phyloP scores from a whole-genome alignment of 2,888 invertebrate genomes.

The Tiliacea citrago region DNA sequence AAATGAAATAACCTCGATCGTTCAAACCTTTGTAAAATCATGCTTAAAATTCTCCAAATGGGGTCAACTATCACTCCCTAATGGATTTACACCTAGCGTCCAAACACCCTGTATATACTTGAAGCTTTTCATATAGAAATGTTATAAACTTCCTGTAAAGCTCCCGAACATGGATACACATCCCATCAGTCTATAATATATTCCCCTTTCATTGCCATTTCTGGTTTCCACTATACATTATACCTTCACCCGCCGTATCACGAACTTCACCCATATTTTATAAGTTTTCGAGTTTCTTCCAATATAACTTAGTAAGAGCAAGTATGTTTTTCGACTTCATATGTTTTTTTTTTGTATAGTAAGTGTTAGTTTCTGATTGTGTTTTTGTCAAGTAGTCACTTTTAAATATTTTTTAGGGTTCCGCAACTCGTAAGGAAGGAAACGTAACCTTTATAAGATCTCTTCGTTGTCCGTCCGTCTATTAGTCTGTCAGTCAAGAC shows the following conservation, averaged over 20 bases:
- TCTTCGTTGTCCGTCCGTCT: too few species aligned
- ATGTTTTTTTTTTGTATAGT: conserved; percentile 41
- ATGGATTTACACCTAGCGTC: too few species aligned
- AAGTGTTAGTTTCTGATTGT: conserved; percentile 9
- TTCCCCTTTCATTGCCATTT: conserved; percentile 55
- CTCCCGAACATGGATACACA: conserved; percentile 17
- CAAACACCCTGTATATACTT: too few species aligned
- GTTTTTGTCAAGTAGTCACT: not conserved
- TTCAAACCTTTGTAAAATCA: too few species aligned
- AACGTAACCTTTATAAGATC: too few species aligned
- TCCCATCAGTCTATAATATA: conserved; percentile 55
- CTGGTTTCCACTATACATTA: conserved; percentile 63
- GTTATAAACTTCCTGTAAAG: conserved; percentile 9
- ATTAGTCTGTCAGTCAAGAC: too few species aligned
- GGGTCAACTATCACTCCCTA: too few species aligned
- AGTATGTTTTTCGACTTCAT: conserved; percentile 57
- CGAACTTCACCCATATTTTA: conserved; percentile 68
- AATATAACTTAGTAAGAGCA: conserved; percentile 63
- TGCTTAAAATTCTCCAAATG: too few species aligned
- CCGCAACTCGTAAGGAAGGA: too few species aligned
- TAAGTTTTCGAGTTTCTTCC: conserved; percentile 66
- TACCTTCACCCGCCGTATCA: conserved; percentile 64
- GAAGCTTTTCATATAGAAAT: not conserved
- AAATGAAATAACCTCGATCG: too few species aligned
- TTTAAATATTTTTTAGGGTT: not conserved